Evolutionary conservation across 2,797 vertebrate species (phyloP).

Genomic region (Pachyuromys duprasi): DNA sequence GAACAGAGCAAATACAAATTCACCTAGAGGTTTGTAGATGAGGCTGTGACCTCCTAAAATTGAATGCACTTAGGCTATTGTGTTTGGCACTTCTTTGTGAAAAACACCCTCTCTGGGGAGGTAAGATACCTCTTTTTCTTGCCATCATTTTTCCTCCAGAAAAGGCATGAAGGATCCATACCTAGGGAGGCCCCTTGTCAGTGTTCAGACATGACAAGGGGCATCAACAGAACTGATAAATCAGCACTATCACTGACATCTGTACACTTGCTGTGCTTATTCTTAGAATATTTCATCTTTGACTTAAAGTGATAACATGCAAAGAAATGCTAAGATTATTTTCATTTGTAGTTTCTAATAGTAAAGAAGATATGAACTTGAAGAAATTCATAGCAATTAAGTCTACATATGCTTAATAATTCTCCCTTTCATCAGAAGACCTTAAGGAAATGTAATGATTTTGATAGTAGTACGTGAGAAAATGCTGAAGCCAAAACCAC

Average conservation of each 20-base stretch:
- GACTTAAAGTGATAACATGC: not conserved
- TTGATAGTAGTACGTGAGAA: not conserved
- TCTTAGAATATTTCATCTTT: not conserved
- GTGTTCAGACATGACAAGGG: accelerated
- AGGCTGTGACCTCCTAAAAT: not conserved
- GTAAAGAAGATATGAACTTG: not conserved
- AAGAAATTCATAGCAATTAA: constrained; percentile 27
- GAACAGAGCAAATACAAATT: constrained; percentile 20
- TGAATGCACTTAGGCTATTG: not conserved
- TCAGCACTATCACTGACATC: not conserved
- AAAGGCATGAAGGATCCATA: not conserved
- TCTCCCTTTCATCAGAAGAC: not conserved
- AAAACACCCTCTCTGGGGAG: not conserved
- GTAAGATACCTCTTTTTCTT: not conserved
- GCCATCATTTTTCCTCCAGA: not conserved
- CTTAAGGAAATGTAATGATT: not conserved
- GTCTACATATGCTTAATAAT: not conserved
- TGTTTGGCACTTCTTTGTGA: not conserved
- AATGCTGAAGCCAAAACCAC: not conserved
- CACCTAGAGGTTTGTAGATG: not conserved
- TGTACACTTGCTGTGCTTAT: not conserved
- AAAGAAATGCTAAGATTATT: constrained; percentile 9
- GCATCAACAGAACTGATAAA: not conserved
- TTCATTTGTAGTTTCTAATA: constrained; percentile 1
- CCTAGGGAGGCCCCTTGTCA: too few relatives aligned